A percentile compares a stretch with the other conserved stretches of the same genome.
Evolutionary conservation across 2,888 invertebrate genomes (phyloP).

Genomic region (Aromia moschata): DNA sequence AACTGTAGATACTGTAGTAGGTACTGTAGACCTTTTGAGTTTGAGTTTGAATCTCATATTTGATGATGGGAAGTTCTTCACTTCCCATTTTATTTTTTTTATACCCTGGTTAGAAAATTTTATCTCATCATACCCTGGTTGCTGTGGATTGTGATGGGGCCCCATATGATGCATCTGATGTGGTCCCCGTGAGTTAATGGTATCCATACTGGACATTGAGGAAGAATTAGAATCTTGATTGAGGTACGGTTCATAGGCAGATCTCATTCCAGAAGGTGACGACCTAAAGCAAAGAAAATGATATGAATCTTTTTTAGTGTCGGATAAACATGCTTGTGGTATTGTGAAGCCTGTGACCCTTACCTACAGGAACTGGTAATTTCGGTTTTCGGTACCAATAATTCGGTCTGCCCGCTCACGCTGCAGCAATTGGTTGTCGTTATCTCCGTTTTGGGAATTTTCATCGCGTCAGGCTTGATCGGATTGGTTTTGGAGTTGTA

Average conservation of each 20-base stretch:
- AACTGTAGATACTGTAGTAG: too few relatives aligned
- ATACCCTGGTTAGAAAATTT: too few relatives aligned
- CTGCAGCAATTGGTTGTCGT: constrained; percentile 62
- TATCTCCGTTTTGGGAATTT: constrained; percentile 66
- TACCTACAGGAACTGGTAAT: constrained; percentile 52
- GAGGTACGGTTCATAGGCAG: constrained; percentile 71
- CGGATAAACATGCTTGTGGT: too few relatives aligned
- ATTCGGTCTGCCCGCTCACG: constrained; percentile 63
- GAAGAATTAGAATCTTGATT: constrained; percentile 78
- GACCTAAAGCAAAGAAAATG: constrained; percentile 47
- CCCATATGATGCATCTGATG: constrained; percentile 62
- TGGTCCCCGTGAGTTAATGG: constrained; percentile 63
- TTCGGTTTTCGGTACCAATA: constrained; percentile 77
- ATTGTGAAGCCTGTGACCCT: too few relatives aligned
- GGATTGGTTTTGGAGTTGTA: constrained; percentile 54
- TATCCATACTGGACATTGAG: constrained; percentile 76
- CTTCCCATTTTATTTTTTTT: too few relatives aligned
- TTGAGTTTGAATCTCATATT: too few relatives aligned
- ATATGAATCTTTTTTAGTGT: too few relatives aligned
- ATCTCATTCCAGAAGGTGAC: constrained; percentile 64
- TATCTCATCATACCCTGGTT: constrained; percentile 43
- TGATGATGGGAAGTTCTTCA: too few relatives aligned
- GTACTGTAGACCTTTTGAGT: too few relatives aligned
- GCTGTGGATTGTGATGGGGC: constrained; percentile 66
- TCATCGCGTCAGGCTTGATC: constrained; percentile 61